Evolutionary conservation across 2,888 invertebrate genomes (phyloP), one percentile per base, ranked within the genome.

Genomic region (Frankliniella fusca): DNA sequence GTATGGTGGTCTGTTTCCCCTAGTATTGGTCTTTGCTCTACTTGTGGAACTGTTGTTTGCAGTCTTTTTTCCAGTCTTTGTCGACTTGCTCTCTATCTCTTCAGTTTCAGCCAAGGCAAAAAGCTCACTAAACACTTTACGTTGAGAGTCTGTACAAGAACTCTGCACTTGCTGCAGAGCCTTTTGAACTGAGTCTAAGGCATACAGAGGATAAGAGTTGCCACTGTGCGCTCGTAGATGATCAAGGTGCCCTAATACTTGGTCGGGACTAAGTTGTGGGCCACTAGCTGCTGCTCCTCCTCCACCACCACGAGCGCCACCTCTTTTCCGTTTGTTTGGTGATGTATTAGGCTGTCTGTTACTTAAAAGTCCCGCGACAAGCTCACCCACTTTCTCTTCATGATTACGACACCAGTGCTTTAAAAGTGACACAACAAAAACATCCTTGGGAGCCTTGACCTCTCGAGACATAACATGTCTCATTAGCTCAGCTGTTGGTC

Each of bases 331-430:
- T 88, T 97, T 97, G 87, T 95, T 96, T 11, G 97, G 97, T 84
- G 95, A 95, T 54, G 95, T 94, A 83, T 87, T 88, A 82, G 96
- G 95, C 88, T 95, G 95, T 86, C 95, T 91, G 84, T 94, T 94
- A 87, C 93, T 94, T 86, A 96, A 90, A 83, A 96, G 89, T 85
- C 93, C 93, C 81, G 94, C 93, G 83, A 96, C 92, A 84, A 95
- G 90, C 88, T 95, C 95, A 9, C 93, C 94, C 83, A 95, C 91
- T 88, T 95, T 95, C 86, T 97, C 97, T 86, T 97, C 96, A 86
- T 94, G 93, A 86, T 96, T 95, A 86, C 96, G 94, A 88, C 96
- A 97, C 98, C 97, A 99, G 89, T 95, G 95, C 86, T 97, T 94
- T 85, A 99, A 90, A 70, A 96, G 93, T 7, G 98, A 96, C 80